Base-by-base conservation (phyloP, 1,140 invertebrate species). In the Lordiphosa stackelbergi region DNA sequence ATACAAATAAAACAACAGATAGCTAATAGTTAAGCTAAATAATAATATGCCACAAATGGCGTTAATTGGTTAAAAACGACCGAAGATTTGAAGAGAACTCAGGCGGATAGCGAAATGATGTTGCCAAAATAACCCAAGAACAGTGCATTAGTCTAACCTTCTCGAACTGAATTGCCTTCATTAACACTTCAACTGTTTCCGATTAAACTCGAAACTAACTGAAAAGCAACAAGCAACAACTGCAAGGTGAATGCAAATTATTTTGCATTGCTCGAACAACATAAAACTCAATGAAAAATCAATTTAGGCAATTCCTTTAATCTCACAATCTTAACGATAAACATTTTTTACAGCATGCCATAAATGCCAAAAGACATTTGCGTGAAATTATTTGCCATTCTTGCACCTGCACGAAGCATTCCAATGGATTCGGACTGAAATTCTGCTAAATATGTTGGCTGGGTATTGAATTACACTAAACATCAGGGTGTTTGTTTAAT, bases 361-460 rank as follows among this genome's bases (percentile, higher is more conserved):
- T 73, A 79, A 73, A 78, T 79, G 73, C 62, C 45, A 13, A 35
- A 16, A 52, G 35, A 54, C 52, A 57, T 37, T 57, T 40, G 73
- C 64, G 43, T 47, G 59, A 73, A 77, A 77, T 79, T 77, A 73
- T 78, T 79, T 60, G 59, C 69, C 69, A 79, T 62, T 78, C 61
- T 28, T 81, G 77, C 77, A 81, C 71, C 75, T 79, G 74, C 74
- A 22, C 55, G 57, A 71, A 64, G 53, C 69, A 51, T 60, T 64
- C 56, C 54, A 24, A 36, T 36, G 47, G 19, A 49, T 56, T 52
- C 28, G 28, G 28, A 8, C 5, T 8, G 1, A 8, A 8, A 31
- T 31, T 31, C 28, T 7, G 5, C 4, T 24, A 24, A 24, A 24
- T 24, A 24, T 24, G 22, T 24, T 31, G 28, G 2, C 28, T 31